Evolutionary conservation across 2,888 invertebrate species (phyloP).

Genomic region (Napeogenes sylphis): DNA sequence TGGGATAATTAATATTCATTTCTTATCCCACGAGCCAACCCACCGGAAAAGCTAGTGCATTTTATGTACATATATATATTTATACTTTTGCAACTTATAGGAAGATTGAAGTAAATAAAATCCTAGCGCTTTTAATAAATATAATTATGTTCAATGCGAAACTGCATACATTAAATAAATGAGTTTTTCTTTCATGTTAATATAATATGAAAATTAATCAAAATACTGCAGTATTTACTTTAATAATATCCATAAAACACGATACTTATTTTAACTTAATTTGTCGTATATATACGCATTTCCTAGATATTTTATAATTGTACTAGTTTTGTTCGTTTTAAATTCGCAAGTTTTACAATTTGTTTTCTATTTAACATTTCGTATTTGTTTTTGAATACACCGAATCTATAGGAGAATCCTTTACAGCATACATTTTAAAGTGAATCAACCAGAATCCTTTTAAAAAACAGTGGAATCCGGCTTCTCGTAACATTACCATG

Average conservation of each 20-base stretch:
- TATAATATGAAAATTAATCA: conserved; percentile 4
- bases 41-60: too few species aligned
- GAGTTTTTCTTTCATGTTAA: conserved; percentile 21
- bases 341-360: background rate
- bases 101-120: too few species aligned
- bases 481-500: conserved; percentile 29
- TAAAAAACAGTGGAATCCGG: conserved; percentile 27
- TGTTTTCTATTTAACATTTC: background rate
- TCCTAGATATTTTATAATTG: too few species aligned
- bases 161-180: conserved; percentile 29
- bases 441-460: conserved; percentile 25
- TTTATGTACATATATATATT: too few species aligned
- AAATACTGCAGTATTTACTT: conserved; percentile 4
- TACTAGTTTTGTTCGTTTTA: too few species aligned
- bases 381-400: background rate
- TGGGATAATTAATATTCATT: too few species aligned
- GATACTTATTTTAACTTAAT: background rate
- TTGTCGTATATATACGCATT: too few species aligned
- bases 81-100: too few species aligned
- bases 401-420: conserved; percentile 9
- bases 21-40: too few species aligned
- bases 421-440: conserved; percentile 23
- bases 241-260: background rate
- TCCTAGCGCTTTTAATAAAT: conserved; percentile 8
- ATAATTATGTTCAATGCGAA: conserved; percentile 18